phyloP scores from a whole-genome alignment of 2,888 invertebrate genomes.

The Alloscopus bannaensis region DNA sequence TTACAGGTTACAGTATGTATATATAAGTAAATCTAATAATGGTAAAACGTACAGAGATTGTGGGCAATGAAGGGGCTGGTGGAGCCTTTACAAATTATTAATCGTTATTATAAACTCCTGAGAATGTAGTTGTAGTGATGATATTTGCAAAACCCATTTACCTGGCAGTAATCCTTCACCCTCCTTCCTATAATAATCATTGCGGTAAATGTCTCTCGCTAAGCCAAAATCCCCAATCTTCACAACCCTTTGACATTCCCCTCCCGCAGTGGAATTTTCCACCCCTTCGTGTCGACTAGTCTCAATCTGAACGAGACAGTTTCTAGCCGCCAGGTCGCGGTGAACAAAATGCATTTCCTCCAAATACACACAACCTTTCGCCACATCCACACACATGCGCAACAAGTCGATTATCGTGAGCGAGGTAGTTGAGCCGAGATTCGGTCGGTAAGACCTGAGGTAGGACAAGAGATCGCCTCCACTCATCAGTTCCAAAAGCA shows the following conservation, averaged over 20 bases:
- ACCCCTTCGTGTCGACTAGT: conserved; percentile 27
- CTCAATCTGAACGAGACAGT: conserved; percentile 86
- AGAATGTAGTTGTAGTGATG: neutral
- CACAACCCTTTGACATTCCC: conserved; percentile 84
- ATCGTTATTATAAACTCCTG: neutral
- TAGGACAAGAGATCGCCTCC: conserved; percentile 96
- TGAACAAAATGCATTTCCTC: conserved; percentile 99
- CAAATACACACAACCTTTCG: conserved; percentile 94
- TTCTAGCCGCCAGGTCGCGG: conserved; percentile 95
- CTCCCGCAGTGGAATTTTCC: neutral
- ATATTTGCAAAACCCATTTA: neutral
- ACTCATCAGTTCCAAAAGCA: conserved; percentile 98
- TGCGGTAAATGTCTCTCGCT: conserved; percentile 96
- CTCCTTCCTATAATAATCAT: conserved; percentile 97
- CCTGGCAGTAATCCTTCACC: conserved; percentile 87
- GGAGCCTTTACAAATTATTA: conserved; percentile 66
- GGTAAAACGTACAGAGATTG: conserved; percentile 80
- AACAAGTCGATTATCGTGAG: conserved; percentile 89
- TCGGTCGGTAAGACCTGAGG: conserved; percentile 87
- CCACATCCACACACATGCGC: conserved; percentile 96
- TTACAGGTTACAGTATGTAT: neutral
- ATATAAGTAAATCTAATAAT: neutral
- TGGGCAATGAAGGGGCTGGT: conserved; percentile 68
- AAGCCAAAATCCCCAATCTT: conserved; percentile 98
- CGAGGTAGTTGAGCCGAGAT: conserved; percentile 78